Evolutionary conservation across 1,140 invertebrate genomes (phyloP), one percentile per base, ranked within the genome.

Genomic region (Dolichoris vasculosae): DNA sequence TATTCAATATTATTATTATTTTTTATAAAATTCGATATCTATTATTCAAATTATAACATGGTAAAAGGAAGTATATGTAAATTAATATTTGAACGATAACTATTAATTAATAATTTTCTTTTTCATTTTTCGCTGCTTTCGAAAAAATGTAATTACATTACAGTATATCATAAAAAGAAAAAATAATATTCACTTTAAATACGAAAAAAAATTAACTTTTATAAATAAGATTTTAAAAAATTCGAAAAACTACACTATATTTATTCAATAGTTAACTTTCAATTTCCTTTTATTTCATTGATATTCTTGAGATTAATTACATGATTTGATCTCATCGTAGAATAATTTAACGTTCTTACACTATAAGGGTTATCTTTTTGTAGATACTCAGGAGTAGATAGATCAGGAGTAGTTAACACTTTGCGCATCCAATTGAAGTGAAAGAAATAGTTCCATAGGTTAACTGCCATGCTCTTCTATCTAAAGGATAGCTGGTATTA

Each of bases 331-430:
- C 67, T 38, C 9, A 8, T 40, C 32, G 35, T 20, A 69, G 17
- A 38, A 69, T 38, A 69, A 43, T 73, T 73, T 43, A 73, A 73
- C 32, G 69, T 17, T 73, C 26, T 73, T n/a, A 43, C 38, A 1
- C 20, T 43, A 4, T 73, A 73, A 43, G 30, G 35, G 17, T 73
- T 43, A 73, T 23, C 38, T 73, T 73, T 43, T 73, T 43, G 23
- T 32, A 23, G 20, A 73, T 73, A 43, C 69, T n/a, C 32, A n/a
- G n/a, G n/a, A n/a, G n/a, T n/a, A n/a, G n/a, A n/a, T 73, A 43
- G 35, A 40, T 71, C 69, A 38, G 35, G 35, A 71, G 35, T 71
- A 40, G 38, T 73, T 73, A 73, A 73, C 38, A 73, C 38, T 73
- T 73, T 40, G 32, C 40, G 9, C 69, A 73, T 73, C 8, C 38